Conservation (phyloP, 2,888 invertebrate species). For the Yponomeuta cagnagella region DNA sequence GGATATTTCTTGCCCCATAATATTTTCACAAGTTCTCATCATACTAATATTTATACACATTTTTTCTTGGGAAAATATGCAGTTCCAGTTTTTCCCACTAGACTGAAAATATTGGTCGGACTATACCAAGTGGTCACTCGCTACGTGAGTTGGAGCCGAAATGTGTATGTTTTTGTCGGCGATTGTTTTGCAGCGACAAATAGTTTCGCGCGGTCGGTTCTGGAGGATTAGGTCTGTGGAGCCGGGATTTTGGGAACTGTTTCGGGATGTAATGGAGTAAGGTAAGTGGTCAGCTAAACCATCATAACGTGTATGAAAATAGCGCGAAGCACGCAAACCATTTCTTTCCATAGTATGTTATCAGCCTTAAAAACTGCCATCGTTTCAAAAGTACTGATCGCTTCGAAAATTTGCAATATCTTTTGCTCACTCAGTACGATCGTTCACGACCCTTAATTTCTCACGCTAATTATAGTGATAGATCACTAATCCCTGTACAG, state of each 20-base stretch:
- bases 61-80: no score
- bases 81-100: background rate
- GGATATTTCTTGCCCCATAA: no score
- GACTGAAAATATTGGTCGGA: background rate
- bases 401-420: background rate
- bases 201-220: slow-evolving; percentile 8
- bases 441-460: background rate
- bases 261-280: background rate
- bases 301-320: no score
- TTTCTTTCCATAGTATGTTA: no score
- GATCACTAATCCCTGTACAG: background rate
- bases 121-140: background rate
- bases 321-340: no score
- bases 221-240: slow-evolving; percentile 7
- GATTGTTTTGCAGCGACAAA: slow-evolving; percentile 11
- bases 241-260: slow-evolving; percentile 3
- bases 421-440: background rate
- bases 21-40: background rate
- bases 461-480: background rate
- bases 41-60: no score
- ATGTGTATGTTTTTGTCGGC: slow-evolving; percentile 9
- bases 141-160: slow-evolving; percentile 7
- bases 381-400: no score
- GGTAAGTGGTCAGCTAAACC: background rate
- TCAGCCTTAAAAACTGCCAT: no score